A percentile compares a stretch with the other conserved stretches of the same genome.
These are phyloP conservation scores for Colinus virginianus DNA, from an alignment of 2,113 vertebrate species.

Conservation along the genomic window DNA sequence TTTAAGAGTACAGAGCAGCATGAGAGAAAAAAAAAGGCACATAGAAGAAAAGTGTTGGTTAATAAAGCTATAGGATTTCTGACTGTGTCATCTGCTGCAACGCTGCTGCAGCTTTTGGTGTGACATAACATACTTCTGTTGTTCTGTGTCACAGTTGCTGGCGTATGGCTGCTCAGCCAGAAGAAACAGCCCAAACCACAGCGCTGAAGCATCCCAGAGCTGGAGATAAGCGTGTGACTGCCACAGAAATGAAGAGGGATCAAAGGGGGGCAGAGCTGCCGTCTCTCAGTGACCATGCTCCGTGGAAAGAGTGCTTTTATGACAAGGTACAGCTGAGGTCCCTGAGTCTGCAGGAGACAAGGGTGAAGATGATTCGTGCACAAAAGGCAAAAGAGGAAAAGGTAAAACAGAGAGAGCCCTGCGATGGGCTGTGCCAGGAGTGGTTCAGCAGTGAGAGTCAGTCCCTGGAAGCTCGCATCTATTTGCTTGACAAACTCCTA, in stretches of 20 bases:
- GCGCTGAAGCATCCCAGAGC: background rate
- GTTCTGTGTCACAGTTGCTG: slow-evolving; percentile 5
- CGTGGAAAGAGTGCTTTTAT: slow-evolving; percentile 69
- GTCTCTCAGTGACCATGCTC: background rate
- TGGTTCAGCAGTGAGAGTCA: slow-evolving; percentile 74
- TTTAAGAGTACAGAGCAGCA: slow-evolving; percentile 39
- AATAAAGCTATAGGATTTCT: background rate
- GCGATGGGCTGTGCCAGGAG: slow-evolving; percentile 71
- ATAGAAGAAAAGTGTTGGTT: background rate
- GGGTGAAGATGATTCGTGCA: slow-evolving; percentile 23
- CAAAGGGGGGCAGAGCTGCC: background rate
- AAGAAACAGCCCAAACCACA: background rate
- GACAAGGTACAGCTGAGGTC: slow-evolving; percentile 73
- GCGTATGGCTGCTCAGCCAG: slow-evolving; percentile 20
- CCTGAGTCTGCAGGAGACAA: slow-evolving; percentile 68
- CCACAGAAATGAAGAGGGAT: background rate
- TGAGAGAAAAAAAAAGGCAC: slow-evolving; percentile 8
- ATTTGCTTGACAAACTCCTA: slow-evolving; percentile 82
- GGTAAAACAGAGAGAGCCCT: slow-evolving; percentile 16
- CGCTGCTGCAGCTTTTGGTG: background rate
- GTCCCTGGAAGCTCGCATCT: slow-evolving; percentile 63
- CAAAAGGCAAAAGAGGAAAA: slow-evolving; percentile 67
- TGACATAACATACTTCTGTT: background rate
- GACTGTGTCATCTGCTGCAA: background rate
- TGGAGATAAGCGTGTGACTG: background rate